Evolutionary conservation across 2,888 invertebrate genomes (phyloP), one percentile per base, ranked within the genome.

Genomic region (Diplazon laetatorius): DNA sequence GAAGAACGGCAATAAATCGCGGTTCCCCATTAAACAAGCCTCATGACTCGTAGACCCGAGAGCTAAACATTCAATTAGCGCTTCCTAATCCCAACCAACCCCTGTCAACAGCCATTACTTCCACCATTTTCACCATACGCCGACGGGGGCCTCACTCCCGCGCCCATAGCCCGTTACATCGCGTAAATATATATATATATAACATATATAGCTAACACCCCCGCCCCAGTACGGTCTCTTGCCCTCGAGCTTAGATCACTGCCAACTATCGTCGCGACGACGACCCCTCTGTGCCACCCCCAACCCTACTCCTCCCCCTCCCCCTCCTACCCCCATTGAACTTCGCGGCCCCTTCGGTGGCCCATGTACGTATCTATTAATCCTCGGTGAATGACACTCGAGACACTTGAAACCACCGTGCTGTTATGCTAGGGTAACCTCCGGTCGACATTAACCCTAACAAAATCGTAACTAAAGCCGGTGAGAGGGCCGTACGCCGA

Each of bases 21-120:
- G 63, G 84, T 81, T 80, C 74, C 82, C 80, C 72, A 73, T 76
- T 55, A 66, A 77, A 70, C 68, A 20, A 75, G 30, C 52, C 57
- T 62, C 65, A 57, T 42, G 63, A 52, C 59, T 50, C 70, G 62
- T 37, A 30, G 20, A 50, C 50, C 68, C 65, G 83, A 75, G 80
- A 83, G 83, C 89, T 89, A 90, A 90, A 90, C 89, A 90, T 90
- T 90, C 90, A 90, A 90, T 90, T 90, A 90, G 90, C 89, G 89
- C 88, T 89, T 90, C 88, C 90, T 89, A 90, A 89, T 90, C 86
- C 86, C 87, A 72, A 80, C 82, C 82, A 82, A 79, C 85, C 82
- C 87, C 88, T 88, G 89, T 90, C 90, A 90, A 90, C 89, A 90
- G 85, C 89, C 88, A 90, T 90, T 90, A 90, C 89, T 90, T 90